Conservation (phyloP, 2,888 invertebrate genomes). For the Saturnia pavonia region DNA sequence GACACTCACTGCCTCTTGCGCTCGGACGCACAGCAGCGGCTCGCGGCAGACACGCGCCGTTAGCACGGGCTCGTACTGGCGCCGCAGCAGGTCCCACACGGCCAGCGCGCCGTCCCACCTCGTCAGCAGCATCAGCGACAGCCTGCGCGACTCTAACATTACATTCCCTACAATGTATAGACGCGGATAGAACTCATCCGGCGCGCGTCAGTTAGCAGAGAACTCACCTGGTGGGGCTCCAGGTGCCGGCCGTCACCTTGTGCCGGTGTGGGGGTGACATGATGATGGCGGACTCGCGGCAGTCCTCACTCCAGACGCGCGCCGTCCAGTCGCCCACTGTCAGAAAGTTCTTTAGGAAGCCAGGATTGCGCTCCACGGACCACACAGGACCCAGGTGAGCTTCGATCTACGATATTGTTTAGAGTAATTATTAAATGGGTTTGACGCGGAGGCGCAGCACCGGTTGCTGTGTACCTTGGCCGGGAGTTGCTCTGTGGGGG, state of each 20-base stretch:
- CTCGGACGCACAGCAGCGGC: conserved; percentile 76
- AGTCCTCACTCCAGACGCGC: conserved; percentile 96
- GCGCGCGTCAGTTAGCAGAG: too few relatives aligned
- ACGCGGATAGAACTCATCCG: too few relatives aligned
- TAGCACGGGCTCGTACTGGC: conserved; percentile 89
- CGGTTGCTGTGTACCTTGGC: conserved; percentile 65
- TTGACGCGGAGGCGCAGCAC: background rate
- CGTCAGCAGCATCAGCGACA: conserved; percentile 91
- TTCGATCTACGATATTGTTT: conserved; percentile 59
- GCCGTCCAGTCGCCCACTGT: conserved; percentile 97
- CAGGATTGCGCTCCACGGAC: conserved; percentile 93
- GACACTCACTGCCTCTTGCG: conserved; percentile 54
- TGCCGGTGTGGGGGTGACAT: conserved; percentile 89
- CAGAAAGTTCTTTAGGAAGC: conserved; percentile 95
- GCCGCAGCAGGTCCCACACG: conserved; percentile 93
- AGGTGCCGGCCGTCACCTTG: conserved; percentile 87
- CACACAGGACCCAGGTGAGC: conserved; percentile 93
- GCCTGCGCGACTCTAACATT: conserved; percentile 65
- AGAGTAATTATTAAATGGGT: background rate
- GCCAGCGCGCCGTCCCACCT: conserved; percentile 90
- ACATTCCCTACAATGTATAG: too few relatives aligned
- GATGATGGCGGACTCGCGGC: conserved; percentile 93
- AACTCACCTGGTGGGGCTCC: conserved; percentile 89
- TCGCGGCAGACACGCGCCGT: conserved; percentile 73
- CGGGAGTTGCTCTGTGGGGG: conserved; percentile 84